Percentiles rank a stretch among this genome's conserved stretches.
phyloP scores from a whole-genome alignment of 1,140 invertebrate species.

The Rhyzopertha dominica region DNA sequence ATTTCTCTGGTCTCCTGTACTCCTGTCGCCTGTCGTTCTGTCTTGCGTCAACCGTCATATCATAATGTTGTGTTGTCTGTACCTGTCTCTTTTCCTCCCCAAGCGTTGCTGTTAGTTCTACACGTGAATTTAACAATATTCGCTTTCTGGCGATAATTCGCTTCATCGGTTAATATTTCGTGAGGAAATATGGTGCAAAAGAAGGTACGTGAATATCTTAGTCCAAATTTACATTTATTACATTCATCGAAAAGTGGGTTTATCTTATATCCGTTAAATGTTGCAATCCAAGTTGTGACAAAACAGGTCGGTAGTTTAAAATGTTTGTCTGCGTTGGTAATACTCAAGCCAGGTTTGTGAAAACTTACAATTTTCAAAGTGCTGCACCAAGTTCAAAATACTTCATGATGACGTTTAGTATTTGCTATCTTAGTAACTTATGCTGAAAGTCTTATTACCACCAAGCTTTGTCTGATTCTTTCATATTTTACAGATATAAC shows the following conservation, averaged over 20 bases:
- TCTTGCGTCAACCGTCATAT: no score
- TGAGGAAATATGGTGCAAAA: slow-evolving; percentile 41
- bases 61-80: no score
- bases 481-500: neutral
- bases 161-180: slow-evolving; percentile 25
- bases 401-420: slow-evolving; percentile 34
- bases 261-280: slow-evolving; percentile 6
- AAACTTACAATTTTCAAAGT: slow-evolving; percentile 4
- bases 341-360: neutral
- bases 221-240: slow-evolving; percentile 16
- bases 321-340: neutral
- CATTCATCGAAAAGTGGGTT: slow-evolving; percentile 3
- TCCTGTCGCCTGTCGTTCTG: no score
- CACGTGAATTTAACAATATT: no score
- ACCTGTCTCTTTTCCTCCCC: no score
- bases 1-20: no score
- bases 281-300: no score
- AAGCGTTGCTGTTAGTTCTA: no score
- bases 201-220: slow-evolving; percentile 32
- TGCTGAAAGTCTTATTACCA: slow-evolving; percentile 28
- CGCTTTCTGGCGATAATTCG: no score
- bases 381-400: slow-evolving; percentile 9
- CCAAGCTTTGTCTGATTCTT: slow-evolving; percentile 24
- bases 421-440: slow-evolving; percentile 35
- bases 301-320: no score